These are phyloP conservation scores for Danio tinwini DNA, from an alignment of 2,797 vertebrate genomes.

Conservation along the genomic window DNA sequence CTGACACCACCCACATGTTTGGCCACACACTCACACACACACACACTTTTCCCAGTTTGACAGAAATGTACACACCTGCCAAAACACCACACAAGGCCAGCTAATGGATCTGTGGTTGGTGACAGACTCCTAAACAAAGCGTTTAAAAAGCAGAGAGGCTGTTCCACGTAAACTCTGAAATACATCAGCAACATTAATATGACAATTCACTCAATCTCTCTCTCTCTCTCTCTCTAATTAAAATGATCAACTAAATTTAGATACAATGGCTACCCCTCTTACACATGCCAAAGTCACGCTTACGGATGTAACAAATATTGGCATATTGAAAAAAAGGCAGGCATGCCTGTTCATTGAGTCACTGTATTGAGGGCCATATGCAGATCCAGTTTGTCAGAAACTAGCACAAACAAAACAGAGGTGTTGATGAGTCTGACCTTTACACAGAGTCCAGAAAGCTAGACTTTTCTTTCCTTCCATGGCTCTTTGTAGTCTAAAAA, in stretches of 20 bases:
- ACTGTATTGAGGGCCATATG: not conserved
- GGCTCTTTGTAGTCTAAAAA: not conserved
- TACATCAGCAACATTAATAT: conserved; percentile 16
- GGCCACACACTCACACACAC: conserved; percentile 22
- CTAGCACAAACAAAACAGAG: conserved; percentile 29
- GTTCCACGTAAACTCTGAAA: not conserved
- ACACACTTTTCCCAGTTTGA: not conserved
- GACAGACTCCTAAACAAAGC: conserved; percentile 42
- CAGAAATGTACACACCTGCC: conserved; percentile 30
- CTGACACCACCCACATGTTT: conserved; percentile 31
- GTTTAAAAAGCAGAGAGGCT: conserved; percentile 21
- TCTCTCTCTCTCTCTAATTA: not conserved
- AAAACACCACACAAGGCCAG: conserved; percentile 16
- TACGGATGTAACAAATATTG: not conserved
- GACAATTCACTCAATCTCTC: not conserved
- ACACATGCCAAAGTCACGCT: not conserved
- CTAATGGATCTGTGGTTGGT: conserved; percentile 4
- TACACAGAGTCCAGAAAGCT: not conserved
- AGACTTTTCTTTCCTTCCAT: not conserved
- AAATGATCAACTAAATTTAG: conserved; percentile 15
- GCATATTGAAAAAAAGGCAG: not conserved
- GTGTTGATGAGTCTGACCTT: not conserved
- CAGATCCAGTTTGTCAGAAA: conserved; percentile 38
- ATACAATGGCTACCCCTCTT: not conserved
- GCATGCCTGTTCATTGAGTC: conserved; percentile 19